Evolutionary conservation across 2,888 invertebrate species (phyloP).

Genomic region (Cylindroiulus punctatus): DNA sequence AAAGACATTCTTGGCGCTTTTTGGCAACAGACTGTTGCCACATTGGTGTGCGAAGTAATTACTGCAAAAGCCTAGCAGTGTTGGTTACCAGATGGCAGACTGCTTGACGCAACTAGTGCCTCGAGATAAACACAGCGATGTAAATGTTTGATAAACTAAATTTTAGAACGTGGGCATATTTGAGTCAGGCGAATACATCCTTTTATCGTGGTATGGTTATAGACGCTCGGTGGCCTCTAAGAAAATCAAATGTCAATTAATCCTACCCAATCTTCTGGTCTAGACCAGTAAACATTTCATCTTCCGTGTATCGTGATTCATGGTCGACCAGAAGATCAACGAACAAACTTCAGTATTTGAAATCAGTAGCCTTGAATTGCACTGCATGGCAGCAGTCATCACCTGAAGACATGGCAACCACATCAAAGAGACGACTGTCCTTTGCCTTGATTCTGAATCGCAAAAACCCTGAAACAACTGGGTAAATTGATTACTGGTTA

Average conservation of each 20-base stretch:
- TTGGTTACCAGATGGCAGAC: conserved; percentile 42
- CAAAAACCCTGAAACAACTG: conserved; percentile 15
- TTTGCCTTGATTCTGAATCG: not conserved
- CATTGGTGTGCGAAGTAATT: not conserved
- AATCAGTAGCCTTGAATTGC: not conserved
- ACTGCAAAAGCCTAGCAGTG: not conserved
- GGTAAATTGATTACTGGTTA: not conserved
- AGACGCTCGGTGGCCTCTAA: not conserved
- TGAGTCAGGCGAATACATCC: too few relatives aligned
- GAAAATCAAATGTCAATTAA: not conserved
- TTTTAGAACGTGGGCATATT: not conserved
- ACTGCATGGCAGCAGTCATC: too few relatives aligned
- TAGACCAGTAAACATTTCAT: not conserved
- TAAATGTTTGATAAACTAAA: conserved; percentile 15
- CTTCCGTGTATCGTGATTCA: not conserved
- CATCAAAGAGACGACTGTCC: not conserved
- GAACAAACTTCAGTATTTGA: not conserved
- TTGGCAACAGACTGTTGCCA: not conserved
- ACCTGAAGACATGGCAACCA: not conserved
- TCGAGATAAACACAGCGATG: conserved; percentile 13
- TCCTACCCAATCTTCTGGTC: not conserved
- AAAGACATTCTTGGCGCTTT: conserved; percentile 8
- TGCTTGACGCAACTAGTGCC: not conserved
- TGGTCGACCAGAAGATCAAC: not conserved
- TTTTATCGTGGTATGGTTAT: too few relatives aligned